Conservation (phyloP, 2,113 vertebrate genomes). For the Motacilla alba region DNA sequence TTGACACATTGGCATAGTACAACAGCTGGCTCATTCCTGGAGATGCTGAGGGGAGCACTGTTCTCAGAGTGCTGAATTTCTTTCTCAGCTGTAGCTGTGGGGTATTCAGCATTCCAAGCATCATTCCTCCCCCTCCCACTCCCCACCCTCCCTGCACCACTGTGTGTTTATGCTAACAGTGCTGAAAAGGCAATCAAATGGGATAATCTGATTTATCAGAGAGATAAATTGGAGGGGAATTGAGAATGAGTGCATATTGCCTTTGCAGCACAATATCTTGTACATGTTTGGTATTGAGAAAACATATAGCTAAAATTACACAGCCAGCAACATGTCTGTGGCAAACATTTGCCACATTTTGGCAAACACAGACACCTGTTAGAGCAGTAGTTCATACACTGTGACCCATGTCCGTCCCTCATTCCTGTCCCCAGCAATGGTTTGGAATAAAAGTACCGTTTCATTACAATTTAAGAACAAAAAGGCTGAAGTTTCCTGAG, state of each 20-base stretch:
- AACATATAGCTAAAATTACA: neutral
- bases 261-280: neutral
- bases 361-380: constrained; percentile 43
- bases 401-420: neutral
- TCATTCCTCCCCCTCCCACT: neutral
- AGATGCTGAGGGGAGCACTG: constrained; percentile 61
- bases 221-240: neutral
- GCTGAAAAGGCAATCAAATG: constrained; percentile 23
- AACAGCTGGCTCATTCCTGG: constrained; percentile 72
- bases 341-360: neutral
- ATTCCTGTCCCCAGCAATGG: neutral
- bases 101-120: constrained; percentile 49
- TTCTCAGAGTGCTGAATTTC: constrained; percentile 73
- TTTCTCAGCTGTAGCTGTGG: constrained; percentile 63
- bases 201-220: neutral
- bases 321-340: neutral
- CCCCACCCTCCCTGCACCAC: neutral
- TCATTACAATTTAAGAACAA: neutral
- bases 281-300: neutral
- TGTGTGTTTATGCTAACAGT: constrained; percentile 2
- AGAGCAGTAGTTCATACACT: neutral
- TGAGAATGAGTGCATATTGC: neutral
- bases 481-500: neutral
- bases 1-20: constrained; percentile 57
- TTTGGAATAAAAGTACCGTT: neutral